Evolutionary conservation across 2,113 vertebrate genomes (phyloP), one percentile per base, ranked within the genome.

Genomic region (Leptodactylus fuscus): DNA sequence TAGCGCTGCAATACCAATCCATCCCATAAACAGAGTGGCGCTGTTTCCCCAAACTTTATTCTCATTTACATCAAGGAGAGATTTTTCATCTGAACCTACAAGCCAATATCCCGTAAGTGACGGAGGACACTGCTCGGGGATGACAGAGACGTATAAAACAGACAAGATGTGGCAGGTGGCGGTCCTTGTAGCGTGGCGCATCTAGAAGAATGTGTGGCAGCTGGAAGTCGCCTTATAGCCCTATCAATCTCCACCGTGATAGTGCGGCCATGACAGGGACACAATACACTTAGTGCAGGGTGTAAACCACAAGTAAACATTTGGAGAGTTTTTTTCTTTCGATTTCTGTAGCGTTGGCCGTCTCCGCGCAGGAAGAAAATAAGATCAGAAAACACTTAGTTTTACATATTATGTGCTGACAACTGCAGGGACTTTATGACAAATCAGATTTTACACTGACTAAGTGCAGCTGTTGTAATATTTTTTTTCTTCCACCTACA

Each of bases 401-500:
- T 60, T 83, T 46, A 2, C 38, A 69, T 65, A 78, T 46, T 20
- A 48, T 22, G 74, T 38, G 83, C 22, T 85, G 83, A 85, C 83
- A 79, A 79, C 55, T 53, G 60, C 46, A 38, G 48, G 20, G 58
- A 69, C 58, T 51, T 77, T n/a, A 58, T 77, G 82, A 85, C 82
- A 41, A 78, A 85, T 79, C 60, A 27, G 27, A 53, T 41, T 62
- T 49, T 34, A 53, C 83, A 85, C 74, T 51, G 83, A 78, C 74
- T 79, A 55, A 79, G 60, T 53, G 77, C 91, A 92, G 91, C 91
- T 91, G 91, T 88, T 91, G 20, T 16, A 88, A 34, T 51, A 87
- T 88, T 90, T 91, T n/a, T 91, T 90, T 91, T 91, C 87, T 91
- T 89, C 90, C 90, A 90, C 90, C 90, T 91, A 92, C 90, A 89